phyloP scores from a whole-genome alignment of 2,113 vertebrate species.

The Neotragus pygmaeus region DNA sequence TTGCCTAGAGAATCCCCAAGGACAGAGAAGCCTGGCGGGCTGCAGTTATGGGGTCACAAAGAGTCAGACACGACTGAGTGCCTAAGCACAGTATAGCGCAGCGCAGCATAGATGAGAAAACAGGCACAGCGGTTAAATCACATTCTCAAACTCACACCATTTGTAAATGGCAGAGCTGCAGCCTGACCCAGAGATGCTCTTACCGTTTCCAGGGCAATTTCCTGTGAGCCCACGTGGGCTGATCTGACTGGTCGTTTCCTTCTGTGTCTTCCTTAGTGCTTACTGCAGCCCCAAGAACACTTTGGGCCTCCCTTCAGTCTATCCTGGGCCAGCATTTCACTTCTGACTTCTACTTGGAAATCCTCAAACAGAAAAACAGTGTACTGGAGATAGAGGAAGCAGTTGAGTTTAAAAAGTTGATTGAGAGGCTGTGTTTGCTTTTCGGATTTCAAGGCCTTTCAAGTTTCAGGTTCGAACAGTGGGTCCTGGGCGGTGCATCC shows the following conservation, averaged over 20 bases:
- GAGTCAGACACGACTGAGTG: background rate
- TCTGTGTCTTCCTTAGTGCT: background rate
- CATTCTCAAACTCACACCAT: background rate
- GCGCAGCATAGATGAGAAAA: background rate
- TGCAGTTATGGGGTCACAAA: background rate
- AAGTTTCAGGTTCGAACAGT: slow-evolving; percentile 64
- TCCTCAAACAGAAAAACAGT: slow-evolving; percentile 6
- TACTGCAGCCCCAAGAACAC: background rate
- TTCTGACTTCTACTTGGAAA: slow-evolving; percentile 1
- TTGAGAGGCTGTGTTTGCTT: slow-evolving; percentile 61
- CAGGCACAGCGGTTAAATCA: background rate
- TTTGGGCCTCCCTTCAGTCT: background rate
- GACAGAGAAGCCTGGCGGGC: background rate
- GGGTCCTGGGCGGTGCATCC: slow-evolving; percentile 47
- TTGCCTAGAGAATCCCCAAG: background rate
- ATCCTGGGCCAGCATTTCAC: background rate
- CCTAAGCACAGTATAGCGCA: background rate
- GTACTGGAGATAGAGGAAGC: slow-evolving; percentile 49
- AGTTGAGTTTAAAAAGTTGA: slow-evolving; percentile 50
- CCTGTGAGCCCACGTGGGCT: background rate
- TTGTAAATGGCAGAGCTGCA: background rate
- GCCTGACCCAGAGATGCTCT: background rate
- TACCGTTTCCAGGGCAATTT: background rate
- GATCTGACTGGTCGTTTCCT: background rate
- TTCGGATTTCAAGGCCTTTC: slow-evolving; percentile 64